Evolutionary conservation across 2,888 invertebrate genomes (phyloP).

Genomic region (Hybos culiciformis): DNA sequence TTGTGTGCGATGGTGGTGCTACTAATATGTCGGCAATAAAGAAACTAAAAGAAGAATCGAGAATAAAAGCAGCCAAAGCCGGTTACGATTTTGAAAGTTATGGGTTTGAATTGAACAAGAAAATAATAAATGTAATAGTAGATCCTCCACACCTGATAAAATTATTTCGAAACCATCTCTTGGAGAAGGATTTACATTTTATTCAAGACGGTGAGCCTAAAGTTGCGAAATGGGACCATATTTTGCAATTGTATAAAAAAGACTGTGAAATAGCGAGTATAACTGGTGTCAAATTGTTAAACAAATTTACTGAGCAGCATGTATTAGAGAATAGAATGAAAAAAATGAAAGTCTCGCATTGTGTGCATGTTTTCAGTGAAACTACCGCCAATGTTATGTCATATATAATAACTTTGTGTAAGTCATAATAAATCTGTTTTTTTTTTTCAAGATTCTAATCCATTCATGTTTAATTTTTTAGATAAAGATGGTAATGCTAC

Average conservation of each 20-base stretch:
- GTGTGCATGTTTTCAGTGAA: too few species aligned
- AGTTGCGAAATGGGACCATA: background rate
- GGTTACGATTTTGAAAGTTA: background rate
- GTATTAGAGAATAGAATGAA: too few species aligned
- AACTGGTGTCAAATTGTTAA: too few species aligned
- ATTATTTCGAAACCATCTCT: background rate
- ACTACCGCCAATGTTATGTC: too few species aligned
- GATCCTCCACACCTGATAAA: background rate
- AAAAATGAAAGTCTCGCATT: too few species aligned
- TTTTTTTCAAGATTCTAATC: too few species aligned
- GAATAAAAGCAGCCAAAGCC: background rate
- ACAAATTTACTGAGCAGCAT: too few species aligned
- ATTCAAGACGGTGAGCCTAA: background rate
- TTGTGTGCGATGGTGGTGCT: background rate
- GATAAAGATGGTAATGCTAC: background rate
- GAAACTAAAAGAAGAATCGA: background rate
- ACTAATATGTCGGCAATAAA: background rate
- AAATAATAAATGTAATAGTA: background rate
- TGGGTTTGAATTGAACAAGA: background rate
- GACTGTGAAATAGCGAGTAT: too few species aligned
- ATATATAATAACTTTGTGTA: too few species aligned
- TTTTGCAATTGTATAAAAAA: too few species aligned
- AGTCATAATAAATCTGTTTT: too few species aligned
- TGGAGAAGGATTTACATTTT: background rate
- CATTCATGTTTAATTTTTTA: too few species aligned